These are phyloP conservation scores for Acrobeloides nanus DNA, from an alignment of 2,888 invertebrate genomes.

Conservation along the genomic window DNA sequence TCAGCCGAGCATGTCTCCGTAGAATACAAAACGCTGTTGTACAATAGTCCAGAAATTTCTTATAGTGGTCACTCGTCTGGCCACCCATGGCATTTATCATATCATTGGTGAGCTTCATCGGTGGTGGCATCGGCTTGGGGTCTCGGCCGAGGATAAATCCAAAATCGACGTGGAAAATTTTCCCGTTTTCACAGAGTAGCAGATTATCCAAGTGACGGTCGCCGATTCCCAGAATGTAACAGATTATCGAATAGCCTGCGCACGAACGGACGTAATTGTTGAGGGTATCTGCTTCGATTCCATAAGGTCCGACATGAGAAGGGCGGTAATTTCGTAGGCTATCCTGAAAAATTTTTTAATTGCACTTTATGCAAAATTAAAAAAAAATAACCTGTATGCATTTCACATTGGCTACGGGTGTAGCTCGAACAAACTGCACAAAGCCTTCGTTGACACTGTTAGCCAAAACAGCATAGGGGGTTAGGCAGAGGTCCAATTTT, in stretches of 20 bases:
- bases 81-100: conserved; percentile 79
- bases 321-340: conserved; percentile 23
- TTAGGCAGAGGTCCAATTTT: conserved; percentile 88
- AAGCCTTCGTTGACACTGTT: conserved; percentile 93
- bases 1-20: conserved; percentile 72
- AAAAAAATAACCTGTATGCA: conserved; percentile 14
- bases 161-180: conserved; percentile 93
- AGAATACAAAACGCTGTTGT: conserved; percentile 92
- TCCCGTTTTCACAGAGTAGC: conserved; percentile 76
- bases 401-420: conserved; percentile 26
- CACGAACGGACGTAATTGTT: conserved; percentile 75
- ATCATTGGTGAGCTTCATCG: conserved; percentile 96
- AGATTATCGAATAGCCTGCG: conserved; percentile 94
- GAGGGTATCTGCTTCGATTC: conserved; percentile 82
- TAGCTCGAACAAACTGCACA: conserved; percentile 78
- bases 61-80: conserved; percentile 70
- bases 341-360: conserved; percentile 11
- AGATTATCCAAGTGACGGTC: conserved; percentile 82
- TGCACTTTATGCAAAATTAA: not conserved
- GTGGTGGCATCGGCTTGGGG: conserved; percentile 95
- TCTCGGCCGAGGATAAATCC: conserved; percentile 89
- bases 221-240: conserved; percentile 82
- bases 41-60: conserved; percentile 73
- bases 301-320: conserved; percentile 24
- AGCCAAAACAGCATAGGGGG: conserved; percentile 88